Base-by-base conservation (phyloP, 2,113 vertebrate genomes). In the Galbula dea region DNA sequence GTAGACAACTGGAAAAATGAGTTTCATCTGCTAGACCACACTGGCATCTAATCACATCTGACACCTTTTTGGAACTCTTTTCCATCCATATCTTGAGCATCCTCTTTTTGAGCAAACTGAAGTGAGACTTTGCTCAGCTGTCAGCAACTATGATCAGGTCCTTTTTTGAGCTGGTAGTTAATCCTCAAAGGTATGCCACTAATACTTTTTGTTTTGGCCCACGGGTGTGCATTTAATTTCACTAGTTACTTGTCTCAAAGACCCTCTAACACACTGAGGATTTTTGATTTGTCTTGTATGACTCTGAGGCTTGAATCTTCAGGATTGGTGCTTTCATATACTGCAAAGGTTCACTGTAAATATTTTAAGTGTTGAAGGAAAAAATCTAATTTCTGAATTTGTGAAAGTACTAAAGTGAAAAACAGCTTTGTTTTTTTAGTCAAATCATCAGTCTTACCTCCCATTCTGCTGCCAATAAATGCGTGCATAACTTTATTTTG, bases 291-390 rank as follows among this genome's bases (percentile, higher is more conserved):
- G 32, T 71, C 29, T 2, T 82, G 6, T 48, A 6, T 84, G 51
- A 29, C 26, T 0, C 0, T 71, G 5, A 0, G 43, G 19, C 61
- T 69, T 90, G 2, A 43, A 4, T 65, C n/a, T 92, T 27, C 30
- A 65, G 15, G 9, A 27, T 36, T 76, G 10, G 59, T 87, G 7
- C 14, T 69, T 75, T 65, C 29, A 17, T 15, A 16, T 85, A 11
- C 32, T 73, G 22, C 24, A 66, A 83, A 29, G 32, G 3, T 5
- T 77, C 58, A 9, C 3, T 59, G 5, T 79, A 75, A 69, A 20
- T 85, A 74, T 46, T 88, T 58, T 16, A 51, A 37, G 32, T 57
- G 26, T 37, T 76, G 27, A 58, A 66, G 24, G 26, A 39, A 57
- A 45, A 59, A 34, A 54, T 10, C 17, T 52, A 18, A 41, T 77